Evolutionary conservation across 2,797 vertebrate species (phyloP).

Genomic region (Hyperoplus immaculatus): DNA sequence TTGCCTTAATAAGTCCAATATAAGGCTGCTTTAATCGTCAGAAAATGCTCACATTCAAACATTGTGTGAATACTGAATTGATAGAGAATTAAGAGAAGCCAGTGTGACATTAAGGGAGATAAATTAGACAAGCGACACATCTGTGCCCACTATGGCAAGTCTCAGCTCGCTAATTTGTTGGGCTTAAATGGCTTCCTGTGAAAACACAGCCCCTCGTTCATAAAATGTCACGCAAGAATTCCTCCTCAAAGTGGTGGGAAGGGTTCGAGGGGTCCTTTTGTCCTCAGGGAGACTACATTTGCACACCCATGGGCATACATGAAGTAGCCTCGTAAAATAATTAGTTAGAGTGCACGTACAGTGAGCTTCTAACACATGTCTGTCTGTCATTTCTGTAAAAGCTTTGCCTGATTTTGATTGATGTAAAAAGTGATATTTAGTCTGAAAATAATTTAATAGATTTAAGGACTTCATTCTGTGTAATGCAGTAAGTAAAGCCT

Average conservation of each 20-base stretch:
- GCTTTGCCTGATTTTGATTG: slow-evolving; percentile 1
- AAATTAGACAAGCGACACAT: slow-evolving; percentile 45
- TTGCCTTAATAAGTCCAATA: slow-evolving; percentile 12
- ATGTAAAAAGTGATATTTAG: background rate
- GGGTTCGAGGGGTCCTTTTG: background rate
- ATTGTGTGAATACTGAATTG: slow-evolving; percentile 25
- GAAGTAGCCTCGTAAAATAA: slow-evolving; percentile 11
- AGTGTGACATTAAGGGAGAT: slow-evolving; percentile 61
- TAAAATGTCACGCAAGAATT: slow-evolving; percentile 60
- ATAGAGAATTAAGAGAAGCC: slow-evolving; percentile 38
- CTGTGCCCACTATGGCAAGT: slow-evolving; percentile 39
- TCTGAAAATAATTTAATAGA: background rate
- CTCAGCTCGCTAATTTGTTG: slow-evolving; percentile 46
- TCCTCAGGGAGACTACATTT: slow-evolving; percentile 23
- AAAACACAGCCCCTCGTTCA: slow-evolving; percentile 53
- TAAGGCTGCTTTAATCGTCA: slow-evolving; percentile 4
- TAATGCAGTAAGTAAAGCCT: slow-evolving; percentile 6
- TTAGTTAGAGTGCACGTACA: slow-evolving; percentile 16
- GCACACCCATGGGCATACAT: background rate
- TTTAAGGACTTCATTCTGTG: slow-evolving; percentile 13
- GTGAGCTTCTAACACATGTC: background rate
- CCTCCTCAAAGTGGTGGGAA: slow-evolving; percentile 35
- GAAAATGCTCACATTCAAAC: background rate
- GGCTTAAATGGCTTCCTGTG: slow-evolving; percentile 63
- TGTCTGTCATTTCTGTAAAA: slow-evolving; percentile 34